phyloP scores from a whole-genome alignment of 2,797 vertebrate genomes.

The Tragopan temminckii region DNA sequence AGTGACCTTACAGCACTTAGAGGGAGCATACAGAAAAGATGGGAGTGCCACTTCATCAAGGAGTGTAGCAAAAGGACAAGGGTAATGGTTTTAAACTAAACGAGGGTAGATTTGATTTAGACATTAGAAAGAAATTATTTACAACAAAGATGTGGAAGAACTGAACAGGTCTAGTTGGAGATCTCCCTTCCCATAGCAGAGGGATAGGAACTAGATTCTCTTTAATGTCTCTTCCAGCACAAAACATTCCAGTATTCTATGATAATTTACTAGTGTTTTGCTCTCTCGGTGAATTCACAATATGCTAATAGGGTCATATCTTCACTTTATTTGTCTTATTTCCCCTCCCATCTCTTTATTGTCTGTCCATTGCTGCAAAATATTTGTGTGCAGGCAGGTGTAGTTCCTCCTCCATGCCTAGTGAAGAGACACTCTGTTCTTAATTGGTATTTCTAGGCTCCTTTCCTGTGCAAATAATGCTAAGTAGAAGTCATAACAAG shows the following conservation, averaged over 20 bases:
- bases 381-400: accelerated
- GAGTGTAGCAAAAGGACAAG: not conserved
- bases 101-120: not conserved
- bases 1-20: not conserved
- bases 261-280: not conserved
- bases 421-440: not conserved
- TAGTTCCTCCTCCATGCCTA: not conserved
- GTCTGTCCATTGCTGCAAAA: not conserved
- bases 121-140: not conserved
- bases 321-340: not conserved
- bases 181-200: not conserved
- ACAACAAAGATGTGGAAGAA: not conserved
- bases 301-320: not conserved
- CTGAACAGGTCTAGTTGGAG: not conserved
- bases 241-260: not conserved
- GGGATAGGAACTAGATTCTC: not conserved
- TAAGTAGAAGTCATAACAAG: not conserved
- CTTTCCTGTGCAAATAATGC: not conserved
- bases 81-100: not conserved
- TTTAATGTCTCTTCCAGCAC: not conserved
- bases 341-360: not conserved
- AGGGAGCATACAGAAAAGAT: not conserved
- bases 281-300: not conserved
- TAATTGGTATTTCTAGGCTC: not conserved
- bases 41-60: not conserved